phyloP scores from a whole-genome alignment of 2,888 invertebrate genomes.

The Ptychoptera contaminata region DNA sequence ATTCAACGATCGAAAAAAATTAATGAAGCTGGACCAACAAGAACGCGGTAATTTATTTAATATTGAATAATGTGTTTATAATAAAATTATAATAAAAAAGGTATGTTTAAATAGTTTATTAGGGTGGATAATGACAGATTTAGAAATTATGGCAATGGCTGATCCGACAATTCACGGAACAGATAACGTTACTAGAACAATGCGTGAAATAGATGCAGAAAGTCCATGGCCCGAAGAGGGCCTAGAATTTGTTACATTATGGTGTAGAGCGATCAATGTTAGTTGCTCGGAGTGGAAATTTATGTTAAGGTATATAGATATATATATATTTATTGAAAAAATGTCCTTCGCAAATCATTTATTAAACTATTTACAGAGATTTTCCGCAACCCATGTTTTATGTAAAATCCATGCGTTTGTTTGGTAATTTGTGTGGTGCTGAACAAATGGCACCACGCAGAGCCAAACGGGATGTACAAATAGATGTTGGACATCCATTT shows the following conservation, averaged over 20 bases:
- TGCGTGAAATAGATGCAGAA: slow-evolving; percentile 72
- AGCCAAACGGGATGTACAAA: slow-evolving; percentile 31
- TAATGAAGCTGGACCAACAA: slow-evolving; percentile 39
- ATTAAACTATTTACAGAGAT: slow-evolving; percentile 40
- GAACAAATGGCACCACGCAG: slow-evolving; percentile 65
- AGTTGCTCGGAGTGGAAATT: slow-evolving; percentile 77
- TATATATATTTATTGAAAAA: no score
- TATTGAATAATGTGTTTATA: background rate
- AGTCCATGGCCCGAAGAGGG: slow-evolving; percentile 87
- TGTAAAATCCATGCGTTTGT: slow-evolving; percentile 67
- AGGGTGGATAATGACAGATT: slow-evolving; percentile 67
- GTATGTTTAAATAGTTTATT: slow-evolving; percentile 45
- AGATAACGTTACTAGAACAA: slow-evolving; percentile 51
- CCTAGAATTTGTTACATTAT: slow-evolving; percentile 75
- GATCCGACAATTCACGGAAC: slow-evolving; percentile 77
- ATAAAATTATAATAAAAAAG: no score
- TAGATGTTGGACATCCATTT: slow-evolving; percentile 72
- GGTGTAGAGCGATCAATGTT: slow-evolving; percentile 78
- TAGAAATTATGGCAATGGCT: slow-evolving; percentile 53
- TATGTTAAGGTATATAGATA: slow-evolving; percentile 47
- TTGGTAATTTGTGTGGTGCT: slow-evolving; percentile 81
- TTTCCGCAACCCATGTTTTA: slow-evolving; percentile 88
- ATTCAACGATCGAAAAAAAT: slow-evolving; percentile 68
- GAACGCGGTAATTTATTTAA: slow-evolving; percentile 32
- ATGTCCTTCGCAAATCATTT: no score